These are phyloP conservation scores for Petrosia ficiformis DNA, from an alignment of 37 sponge, comb jelly and placozoan genomes.

Conservation along the genomic window DNA sequence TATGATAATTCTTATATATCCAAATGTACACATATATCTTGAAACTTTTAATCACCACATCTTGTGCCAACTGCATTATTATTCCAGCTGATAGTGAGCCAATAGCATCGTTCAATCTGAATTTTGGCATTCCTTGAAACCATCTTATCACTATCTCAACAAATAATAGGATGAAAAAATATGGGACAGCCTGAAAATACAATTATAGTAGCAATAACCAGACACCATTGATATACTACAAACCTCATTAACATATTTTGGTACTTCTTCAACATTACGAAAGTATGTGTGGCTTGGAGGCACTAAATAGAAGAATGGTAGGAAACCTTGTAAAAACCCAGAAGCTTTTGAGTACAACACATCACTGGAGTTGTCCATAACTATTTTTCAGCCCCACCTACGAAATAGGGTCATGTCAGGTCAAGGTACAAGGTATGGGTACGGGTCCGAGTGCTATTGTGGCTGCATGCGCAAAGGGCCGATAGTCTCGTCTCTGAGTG, in stretches of 20 bases:
- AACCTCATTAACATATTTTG: conserved; percentile 76
- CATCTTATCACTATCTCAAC: conserved; percentile 55
- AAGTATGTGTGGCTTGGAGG: conserved; percentile 67
- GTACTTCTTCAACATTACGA: conserved; percentile 54
- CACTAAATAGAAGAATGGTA: conserved; percentile 79
- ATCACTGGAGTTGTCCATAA: too few relatives aligned
- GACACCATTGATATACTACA: too few relatives aligned
- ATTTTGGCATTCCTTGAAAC: conserved; percentile 22
- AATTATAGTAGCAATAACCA: too few relatives aligned
- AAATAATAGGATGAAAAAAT: conserved; percentile 66
- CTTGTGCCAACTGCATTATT: conserved; percentile 4
- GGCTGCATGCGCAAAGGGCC: too few relatives aligned
- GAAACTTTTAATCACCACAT: conserved; percentile 13
- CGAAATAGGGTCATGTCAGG: too few relatives aligned
- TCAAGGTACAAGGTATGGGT: too few relatives aligned
- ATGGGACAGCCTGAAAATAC: conserved; percentile 75
- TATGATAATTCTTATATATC: conserved; percentile 53
- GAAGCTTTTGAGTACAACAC: too few relatives aligned
- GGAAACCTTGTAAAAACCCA: too few relatives aligned
- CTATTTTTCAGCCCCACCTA: too few relatives aligned
- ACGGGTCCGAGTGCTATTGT: too few relatives aligned
- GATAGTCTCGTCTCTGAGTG: too few relatives aligned
- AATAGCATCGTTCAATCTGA: conserved; percentile 69
- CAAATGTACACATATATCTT: conserved; percentile 59
- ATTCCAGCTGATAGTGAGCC: conserved; percentile 77